Conservation (phyloP, 2,888 invertebrate species). For the Drosophila leonis region DNA sequence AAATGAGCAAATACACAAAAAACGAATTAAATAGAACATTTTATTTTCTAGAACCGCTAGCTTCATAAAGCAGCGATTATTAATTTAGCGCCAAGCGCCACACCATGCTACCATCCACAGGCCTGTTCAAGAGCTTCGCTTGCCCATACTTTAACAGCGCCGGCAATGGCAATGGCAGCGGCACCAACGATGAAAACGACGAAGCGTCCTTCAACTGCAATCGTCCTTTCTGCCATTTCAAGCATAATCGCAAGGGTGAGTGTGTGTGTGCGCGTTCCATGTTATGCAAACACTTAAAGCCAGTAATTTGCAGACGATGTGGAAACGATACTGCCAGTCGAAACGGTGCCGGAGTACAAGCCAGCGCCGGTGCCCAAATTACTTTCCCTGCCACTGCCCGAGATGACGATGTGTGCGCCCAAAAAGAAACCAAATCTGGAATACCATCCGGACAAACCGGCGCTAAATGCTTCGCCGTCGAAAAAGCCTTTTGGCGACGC, state of each 20-base stretch:
- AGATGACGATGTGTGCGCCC: slow-evolving; percentile 51
- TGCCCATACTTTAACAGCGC: slow-evolving; percentile 93
- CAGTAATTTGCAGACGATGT: slow-evolving; percentile 60
- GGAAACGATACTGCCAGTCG: slow-evolving; percentile 54
- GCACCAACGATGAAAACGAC: slow-evolving; percentile 67
- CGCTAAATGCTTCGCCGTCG: slow-evolving; percentile 79
- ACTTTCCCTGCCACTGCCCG: slow-evolving; percentile 75
- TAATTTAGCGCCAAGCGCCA: slow-evolving; percentile 52
- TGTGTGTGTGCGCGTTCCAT: background rate
- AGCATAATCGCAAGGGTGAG: slow-evolving; percentile 91
- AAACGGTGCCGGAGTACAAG: slow-evolving; percentile 78
- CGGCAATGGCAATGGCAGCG: slow-evolving; percentile 87
- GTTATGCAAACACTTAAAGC: slow-evolving; percentile 5
- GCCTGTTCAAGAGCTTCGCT: slow-evolving; percentile 93
- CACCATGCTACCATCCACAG: slow-evolving; percentile 94
- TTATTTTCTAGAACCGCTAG: slow-evolving; percentile 34
- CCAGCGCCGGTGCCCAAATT: slow-evolving; percentile 84
- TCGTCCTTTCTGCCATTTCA: slow-evolving; percentile 96
- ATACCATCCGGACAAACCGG: slow-evolving; percentile 85
- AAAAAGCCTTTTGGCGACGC: slow-evolving; percentile 46
- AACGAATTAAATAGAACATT: slow-evolving; percentile 40
- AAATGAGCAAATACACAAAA: slow-evolving; percentile 52
- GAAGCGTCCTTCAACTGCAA: slow-evolving; percentile 91
- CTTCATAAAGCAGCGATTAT: slow-evolving; percentile 23
- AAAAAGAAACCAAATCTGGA: slow-evolving; percentile 82